Percentiles rank a stretch among this genome's conserved stretches.
Conservation (phyloP, 2,797 vertebrate species). For the Valencia hispanica region DNA sequence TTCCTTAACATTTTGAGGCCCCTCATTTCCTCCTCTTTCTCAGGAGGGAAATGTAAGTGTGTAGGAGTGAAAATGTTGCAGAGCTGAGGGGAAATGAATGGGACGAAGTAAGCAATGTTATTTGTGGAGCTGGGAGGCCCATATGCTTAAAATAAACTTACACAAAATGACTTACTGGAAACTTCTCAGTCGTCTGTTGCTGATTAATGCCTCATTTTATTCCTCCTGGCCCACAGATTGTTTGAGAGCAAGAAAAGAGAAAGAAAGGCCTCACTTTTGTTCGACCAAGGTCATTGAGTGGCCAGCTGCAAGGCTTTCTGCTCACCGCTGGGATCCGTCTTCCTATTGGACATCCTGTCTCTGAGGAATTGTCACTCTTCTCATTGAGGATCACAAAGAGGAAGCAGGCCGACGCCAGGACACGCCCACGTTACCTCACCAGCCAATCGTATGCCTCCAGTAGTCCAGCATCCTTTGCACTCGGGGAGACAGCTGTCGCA, state of each 20-base stretch:
- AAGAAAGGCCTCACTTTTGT: constrained; percentile 66
- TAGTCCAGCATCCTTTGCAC: constrained; percentile 84
- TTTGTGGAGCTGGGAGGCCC: constrained; percentile 77
- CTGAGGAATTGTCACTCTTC: constrained; percentile 87
- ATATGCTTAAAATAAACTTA: constrained; percentile 75
- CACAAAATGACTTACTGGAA: constrained; percentile 75
- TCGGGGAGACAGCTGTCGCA: constrained; percentile 79
- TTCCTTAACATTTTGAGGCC: constrained; percentile 67
- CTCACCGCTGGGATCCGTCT: constrained; percentile 77
- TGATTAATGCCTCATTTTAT: constrained; percentile 69
- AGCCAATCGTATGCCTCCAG: constrained; percentile 83
- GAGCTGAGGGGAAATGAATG: constrained; percentile 67
- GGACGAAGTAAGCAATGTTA: constrained; percentile 73
- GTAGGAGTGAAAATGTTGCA: constrained; percentile 76
- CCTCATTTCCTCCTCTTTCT: constrained; percentile 78
- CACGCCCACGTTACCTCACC: constrained; percentile 54
- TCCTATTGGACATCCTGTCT: constrained; percentile 87
- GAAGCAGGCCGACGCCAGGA: constrained; percentile 79
- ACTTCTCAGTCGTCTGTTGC: constrained; percentile 55
- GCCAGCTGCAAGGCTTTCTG: constrained; percentile 69
- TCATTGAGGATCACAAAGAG: constrained; percentile 82
- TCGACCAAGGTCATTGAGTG: constrained; percentile 67
- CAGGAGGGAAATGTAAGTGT: constrained; percentile 80
- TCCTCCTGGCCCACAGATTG: constrained; percentile 49
- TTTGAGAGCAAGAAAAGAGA: constrained; percentile 46